These are phyloP conservation scores for Hydrolagus affinis DNA, from an alignment of 2,113 vertebrate species.

Conservation along the genomic window DNA sequence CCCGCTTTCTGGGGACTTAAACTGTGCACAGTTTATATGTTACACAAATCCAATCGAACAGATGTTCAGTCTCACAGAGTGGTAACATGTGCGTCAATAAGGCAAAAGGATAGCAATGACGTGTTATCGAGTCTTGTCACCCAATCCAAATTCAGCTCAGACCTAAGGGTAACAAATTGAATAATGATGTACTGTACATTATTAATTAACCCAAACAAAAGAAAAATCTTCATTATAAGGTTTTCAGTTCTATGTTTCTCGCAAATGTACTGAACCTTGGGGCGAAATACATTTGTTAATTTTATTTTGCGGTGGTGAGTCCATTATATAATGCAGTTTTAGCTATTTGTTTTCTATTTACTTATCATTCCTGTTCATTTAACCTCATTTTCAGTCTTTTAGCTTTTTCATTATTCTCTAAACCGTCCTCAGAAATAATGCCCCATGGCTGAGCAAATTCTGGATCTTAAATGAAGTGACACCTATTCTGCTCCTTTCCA, in stretches of 20 bases:
- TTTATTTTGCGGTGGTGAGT: background rate
- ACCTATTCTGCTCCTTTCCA: background rate
- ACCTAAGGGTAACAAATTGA: background rate
- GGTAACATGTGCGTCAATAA: background rate
- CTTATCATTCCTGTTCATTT: background rate
- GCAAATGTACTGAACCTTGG: background rate
- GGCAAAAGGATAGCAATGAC: background rate
- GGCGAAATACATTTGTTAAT: background rate
- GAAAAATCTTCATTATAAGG: background rate
- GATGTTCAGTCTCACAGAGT: background rate
- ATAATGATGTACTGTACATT: background rate
- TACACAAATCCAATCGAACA: background rate
- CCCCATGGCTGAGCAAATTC: background rate
- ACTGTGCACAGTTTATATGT: background rate
- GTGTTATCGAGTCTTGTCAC: background rate
- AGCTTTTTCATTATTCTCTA: background rate
- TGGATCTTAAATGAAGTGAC: background rate
- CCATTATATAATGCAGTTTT: background rate
- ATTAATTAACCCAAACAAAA: background rate
- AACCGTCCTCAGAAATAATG: background rate
- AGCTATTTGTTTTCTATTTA: background rate
- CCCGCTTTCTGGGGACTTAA: background rate
- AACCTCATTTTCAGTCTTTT: background rate
- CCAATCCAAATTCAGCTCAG: background rate
- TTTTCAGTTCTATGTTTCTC: background rate